phyloP scores from a whole-genome alignment of 1,140 invertebrate genomes.

The Leptonema lineaticorne region DNA sequence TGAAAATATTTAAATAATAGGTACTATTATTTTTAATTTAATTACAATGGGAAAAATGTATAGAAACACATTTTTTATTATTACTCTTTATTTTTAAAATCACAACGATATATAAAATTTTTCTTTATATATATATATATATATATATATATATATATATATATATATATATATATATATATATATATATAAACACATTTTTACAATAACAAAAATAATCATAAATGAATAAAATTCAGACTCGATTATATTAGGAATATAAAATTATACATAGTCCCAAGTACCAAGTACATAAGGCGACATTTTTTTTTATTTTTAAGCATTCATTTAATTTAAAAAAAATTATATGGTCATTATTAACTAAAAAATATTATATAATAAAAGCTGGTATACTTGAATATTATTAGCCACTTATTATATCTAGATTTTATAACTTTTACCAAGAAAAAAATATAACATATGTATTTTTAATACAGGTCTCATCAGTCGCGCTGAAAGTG shows the following conservation, averaged over 20 bases:
- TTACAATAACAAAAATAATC: background rate
- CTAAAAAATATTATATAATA: no score
- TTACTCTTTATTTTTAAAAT: slow-evolving; percentile 6
- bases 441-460: no score
- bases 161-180: slow-evolving; percentile 15
- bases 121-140: background rate
- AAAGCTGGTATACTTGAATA: no score
- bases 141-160: no score
- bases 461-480: no score
- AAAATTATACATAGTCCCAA: slow-evolving; percentile 10
- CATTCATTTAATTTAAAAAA: no score
- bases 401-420: no score
- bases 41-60: background rate
- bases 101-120: slow-evolving; percentile 8
- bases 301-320: background rate
- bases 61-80: background rate
- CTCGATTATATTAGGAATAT: slow-evolving; percentile 25
- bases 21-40: no score
- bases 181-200: slow-evolving; percentile 5
- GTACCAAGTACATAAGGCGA: slow-evolving; percentile 12
- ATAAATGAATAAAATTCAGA: slow-evolving; percentile 16
- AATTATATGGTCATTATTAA: no score
- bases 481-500: no score
- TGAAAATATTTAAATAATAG: no score
- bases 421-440: no score